Evolutionary conservation across 2,888 invertebrate genomes (phyloP).

Genomic region (Pecten maximus): DNA sequence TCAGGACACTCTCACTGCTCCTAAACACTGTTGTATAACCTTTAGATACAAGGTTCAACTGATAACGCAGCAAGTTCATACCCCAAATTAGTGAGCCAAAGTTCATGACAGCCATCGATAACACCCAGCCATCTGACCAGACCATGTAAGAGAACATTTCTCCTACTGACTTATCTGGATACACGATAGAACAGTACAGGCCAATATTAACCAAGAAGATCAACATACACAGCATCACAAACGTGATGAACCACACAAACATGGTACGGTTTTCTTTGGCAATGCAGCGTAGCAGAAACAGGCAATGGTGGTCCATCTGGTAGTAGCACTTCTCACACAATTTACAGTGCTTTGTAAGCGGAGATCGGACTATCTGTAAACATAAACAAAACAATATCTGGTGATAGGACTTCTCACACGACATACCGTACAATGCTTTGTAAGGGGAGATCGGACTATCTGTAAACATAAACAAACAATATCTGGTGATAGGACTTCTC

Average conservation of each 20-base stretch:
- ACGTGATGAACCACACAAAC: constrained; percentile 77
- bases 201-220: constrained; percentile 66
- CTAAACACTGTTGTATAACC: constrained; percentile 75
- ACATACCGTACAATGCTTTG: too few relatives aligned
- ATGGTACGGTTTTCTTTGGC: constrained; percentile 77
- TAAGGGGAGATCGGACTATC: too few relatives aligned
- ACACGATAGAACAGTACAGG: constrained; percentile 58
- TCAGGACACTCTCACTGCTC: constrained; percentile 59
- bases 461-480: too few relatives aligned
- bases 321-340: constrained; percentile 79
- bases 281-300: constrained; percentile 80
- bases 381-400: constrained; percentile 39
- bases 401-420: too few relatives aligned
- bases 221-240: constrained; percentile 67
- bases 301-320: constrained; percentile 81
- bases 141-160: constrained; percentile 61
- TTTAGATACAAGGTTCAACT: constrained; percentile 72
- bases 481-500: too few relatives aligned
- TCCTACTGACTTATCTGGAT: constrained; percentile 45
- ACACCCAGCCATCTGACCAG: constrained; percentile 70
- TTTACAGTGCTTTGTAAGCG: constrained; percentile 78
- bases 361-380: constrained; percentile 72
- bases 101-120: constrained; percentile 74
- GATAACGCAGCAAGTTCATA: constrained; percentile 69
- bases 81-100: constrained; percentile 75